A percentile compares a stretch with the other conserved stretches of the same genome.
These are phyloP conservation scores for Onthophagus sagittarius DNA, from an alignment of 2,888 invertebrate genomes.

Conservation along the genomic window DNA sequence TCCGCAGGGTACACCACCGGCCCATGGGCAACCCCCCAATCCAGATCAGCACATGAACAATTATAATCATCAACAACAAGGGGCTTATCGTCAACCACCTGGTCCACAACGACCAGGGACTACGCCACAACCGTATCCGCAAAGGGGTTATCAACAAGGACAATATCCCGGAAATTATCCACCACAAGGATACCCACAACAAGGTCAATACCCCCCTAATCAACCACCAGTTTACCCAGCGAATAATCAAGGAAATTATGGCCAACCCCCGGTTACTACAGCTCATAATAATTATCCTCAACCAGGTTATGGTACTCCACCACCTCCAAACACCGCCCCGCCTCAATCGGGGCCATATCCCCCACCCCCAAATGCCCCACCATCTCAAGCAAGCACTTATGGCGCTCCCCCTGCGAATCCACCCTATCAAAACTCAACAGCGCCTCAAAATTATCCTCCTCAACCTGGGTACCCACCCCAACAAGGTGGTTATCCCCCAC, in stretches of 20 bases:
- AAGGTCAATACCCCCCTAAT: constrained; percentile 61
- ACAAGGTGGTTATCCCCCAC: constrained; percentile 56
- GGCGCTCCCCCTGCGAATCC: constrained; percentile 43
- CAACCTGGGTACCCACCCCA: constrained; percentile 50
- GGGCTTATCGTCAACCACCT: constrained; percentile 52
- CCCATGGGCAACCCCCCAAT: constrained; percentile 44
- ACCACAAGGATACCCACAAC: constrained; percentile 67
- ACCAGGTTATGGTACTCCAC: constrained; percentile 48
- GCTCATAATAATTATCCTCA: constrained; percentile 57
- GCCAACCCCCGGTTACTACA: constrained; percentile 59
- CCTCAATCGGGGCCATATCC: constrained; percentile 41
- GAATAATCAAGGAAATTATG: constrained; percentile 56
- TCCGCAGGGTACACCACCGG: constrained; percentile 48
- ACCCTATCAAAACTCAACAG: constrained; percentile 38
- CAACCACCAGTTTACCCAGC: constrained; percentile 66
- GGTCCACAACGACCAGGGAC: constrained; percentile 58
- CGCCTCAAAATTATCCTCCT: constrained; percentile 44
- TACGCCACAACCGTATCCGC: constrained; percentile 63
- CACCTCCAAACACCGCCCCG: constrained; percentile 39
- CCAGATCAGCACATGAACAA: constrained; percentile 47
- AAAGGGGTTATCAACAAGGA: constrained; percentile 65
- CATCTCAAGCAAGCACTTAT: constrained; percentile 40
- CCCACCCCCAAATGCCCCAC: constrained; percentile 39
- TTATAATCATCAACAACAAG: constrained; percentile 48
- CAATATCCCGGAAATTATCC: constrained; percentile 64